Base-by-base conservation (phyloP, 2,113 vertebrate genomes). In the Xenopus laevis region DNA sequence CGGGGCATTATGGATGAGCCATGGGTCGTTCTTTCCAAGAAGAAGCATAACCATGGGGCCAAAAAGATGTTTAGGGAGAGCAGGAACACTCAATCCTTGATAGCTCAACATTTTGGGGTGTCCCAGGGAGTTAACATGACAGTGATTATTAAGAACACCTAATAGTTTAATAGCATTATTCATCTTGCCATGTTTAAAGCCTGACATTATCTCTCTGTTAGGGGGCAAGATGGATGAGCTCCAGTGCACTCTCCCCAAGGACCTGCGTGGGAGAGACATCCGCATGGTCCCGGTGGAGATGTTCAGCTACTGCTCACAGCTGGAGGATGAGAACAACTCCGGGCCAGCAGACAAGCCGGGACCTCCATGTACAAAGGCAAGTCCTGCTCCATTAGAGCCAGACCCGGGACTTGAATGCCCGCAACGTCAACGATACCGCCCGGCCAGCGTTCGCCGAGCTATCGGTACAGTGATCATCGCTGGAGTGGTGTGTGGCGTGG, bases 401-500 rank as follows among this genome's bases (percentile, higher is more conserved):
- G 88, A 81, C 79, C 86, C 86, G 80, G 86, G 90, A 13, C 86
- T 82, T 44, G 90, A 81, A 80, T 91, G 90, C 61, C 94, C 80
- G 68, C 89, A 84, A 83, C 94, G 94, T 20, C 91, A 96, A 82
- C 89, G 95, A 13, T 95, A 97, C 53, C 84, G 93, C 52, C 97
- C 97, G 0, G 93, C 92, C 73, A 99, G 96, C 0, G 97, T 99
- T 79, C 93, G 97, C 17, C 89, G 96, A 2, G 97, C 97, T 52
- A 96, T 99, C 0, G 97, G 97, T 83, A 99, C 97, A 0, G 96
- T 99, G 82, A 95, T 98, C 82, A 96, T 99, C 0, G 96, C 96
- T 0, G 97, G 96, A 0, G 97, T 99, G 13, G 95, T 99, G 59
- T 99, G 97, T 0, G 95, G 97, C 67, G 93, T 99, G 0, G 97